Base-by-base conservation (phyloP, 2,888 invertebrate species). In the Atrina japonica region DNA sequence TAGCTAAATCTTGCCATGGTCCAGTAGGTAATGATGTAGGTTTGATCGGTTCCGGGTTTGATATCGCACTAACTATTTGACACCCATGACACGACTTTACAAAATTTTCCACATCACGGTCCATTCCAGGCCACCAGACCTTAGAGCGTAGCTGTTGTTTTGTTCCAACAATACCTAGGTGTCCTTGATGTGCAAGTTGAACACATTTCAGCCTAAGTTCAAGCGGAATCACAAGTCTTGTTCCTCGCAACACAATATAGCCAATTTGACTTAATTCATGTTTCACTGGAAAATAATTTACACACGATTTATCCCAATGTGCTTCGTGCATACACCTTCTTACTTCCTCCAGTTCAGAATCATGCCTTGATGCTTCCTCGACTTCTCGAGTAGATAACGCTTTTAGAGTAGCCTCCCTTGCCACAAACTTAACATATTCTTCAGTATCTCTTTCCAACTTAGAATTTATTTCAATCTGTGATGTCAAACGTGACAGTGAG, bases 1-100 rank as follows among this genome's bases (percentile, higher is more conserved):
- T 56, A 6, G 67, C 72, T 5, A 79, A 29, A 43, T 82, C 41
- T 53, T 79, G 70, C 76, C 77, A 81, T n/a, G 74, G 80, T 23
- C 56, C 66, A 7, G 53, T 49, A 21, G 74, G 77, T 25, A 75
- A 64, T 18, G 47, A 25, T n/a, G 41, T 30, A 66, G 2, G 25
- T 68, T 29, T 43, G 60, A 25, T 61, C 65, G 68, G 47, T 35
- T 60, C 55, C 3, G 72, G 45, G 11, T 47, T 29, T 14, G 43
- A 9, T 30, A 73, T 53, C n/a, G 63, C 35, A 18, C 40, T 29
- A 11, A 70, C 67, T 11, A 73, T 25, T 40, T 72, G 73, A 58
- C 69, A 75, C 0, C 56, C 56, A 21, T 65, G 40, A 40, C 69
- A 72, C 6, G 9, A 14, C 50, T 64, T 67, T 49, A 53, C 63